Conservation (phyloP, 2,888 invertebrate genomes). For the Drosophila parthenogenetica region DNA sequence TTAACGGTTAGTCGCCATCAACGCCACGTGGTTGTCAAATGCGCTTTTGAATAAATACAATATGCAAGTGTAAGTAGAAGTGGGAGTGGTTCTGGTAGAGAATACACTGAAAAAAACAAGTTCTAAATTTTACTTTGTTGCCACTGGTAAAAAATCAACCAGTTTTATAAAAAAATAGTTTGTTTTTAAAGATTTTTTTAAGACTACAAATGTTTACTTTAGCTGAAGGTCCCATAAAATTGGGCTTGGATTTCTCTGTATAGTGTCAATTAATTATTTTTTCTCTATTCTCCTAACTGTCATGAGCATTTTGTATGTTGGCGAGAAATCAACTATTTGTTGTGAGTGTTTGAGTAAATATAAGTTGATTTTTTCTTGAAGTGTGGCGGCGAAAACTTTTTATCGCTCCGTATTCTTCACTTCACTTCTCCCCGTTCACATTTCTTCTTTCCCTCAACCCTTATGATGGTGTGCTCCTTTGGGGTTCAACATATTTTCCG, state of each 20-base stretch:
- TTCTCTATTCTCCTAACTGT: too few species aligned
- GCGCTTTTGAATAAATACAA: slow-evolving; percentile 76
- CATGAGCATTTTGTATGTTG: too few species aligned
- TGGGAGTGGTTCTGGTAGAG: not conserved
- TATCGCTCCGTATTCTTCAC: slow-evolving; percentile 8
- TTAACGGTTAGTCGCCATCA: slow-evolving; percentile 45
- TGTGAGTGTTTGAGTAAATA: too few species aligned
- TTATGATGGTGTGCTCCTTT: slow-evolving; percentile 29
- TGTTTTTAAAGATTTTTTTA: too few species aligned
- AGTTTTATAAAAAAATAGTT: too few species aligned
- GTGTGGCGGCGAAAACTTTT: slow-evolving; percentile 29
- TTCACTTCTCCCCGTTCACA: not conserved
- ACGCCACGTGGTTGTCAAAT: slow-evolving; percentile 64
- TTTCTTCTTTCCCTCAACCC: not conserved
- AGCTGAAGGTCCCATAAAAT: too few species aligned
- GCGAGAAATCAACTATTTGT: too few species aligned
- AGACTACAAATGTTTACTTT: too few species aligned
- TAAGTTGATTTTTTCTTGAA: not conserved
- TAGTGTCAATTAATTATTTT: too few species aligned
- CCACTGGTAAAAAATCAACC: too few species aligned
- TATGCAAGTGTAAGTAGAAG: slow-evolving; percentile 39
- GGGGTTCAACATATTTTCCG: slow-evolving; percentile 68
- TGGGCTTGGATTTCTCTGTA: too few species aligned
- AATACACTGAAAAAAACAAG: not conserved
- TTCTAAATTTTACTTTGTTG: not conserved